Conservation (phyloP, 2,888 invertebrate species). For the Icerya purchasi region DNA sequence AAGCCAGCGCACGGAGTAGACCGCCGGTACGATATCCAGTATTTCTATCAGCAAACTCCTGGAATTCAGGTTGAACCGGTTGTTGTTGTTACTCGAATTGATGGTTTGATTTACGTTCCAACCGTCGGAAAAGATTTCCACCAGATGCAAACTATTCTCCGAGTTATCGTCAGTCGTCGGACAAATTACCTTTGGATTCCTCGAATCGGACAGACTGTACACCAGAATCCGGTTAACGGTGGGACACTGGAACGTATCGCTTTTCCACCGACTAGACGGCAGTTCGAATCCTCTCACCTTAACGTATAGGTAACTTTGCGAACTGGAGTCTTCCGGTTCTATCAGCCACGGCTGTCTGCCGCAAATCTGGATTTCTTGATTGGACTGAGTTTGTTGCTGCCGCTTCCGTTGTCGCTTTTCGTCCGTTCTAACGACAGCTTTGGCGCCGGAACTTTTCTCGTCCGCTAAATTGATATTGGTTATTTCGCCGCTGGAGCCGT, state of each 20-base stretch:
- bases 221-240: conserved; percentile 49
- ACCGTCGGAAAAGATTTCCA: conserved; percentile 50
- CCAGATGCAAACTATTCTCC: conserved; percentile 20
- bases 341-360: conserved; percentile 57
- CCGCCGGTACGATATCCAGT: conserved; percentile 46
- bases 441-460: not conserved
- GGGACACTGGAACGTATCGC: conserved; percentile 29
- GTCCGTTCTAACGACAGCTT: too few relatives aligned
- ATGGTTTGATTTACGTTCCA: too few relatives aligned
- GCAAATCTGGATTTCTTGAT: conserved; percentile 41
- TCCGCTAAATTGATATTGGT: conserved; percentile 21
- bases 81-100: conserved; percentile 20
- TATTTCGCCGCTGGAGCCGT: conserved; percentile 53
- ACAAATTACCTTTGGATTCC: conserved; percentile 40
- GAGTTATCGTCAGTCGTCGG: conserved; percentile 29
- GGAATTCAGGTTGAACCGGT: conserved; percentile 24
- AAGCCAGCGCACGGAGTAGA: conserved; percentile 55
- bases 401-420: conserved; percentile 23
- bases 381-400: not conserved
- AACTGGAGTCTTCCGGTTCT: conserved; percentile 45
- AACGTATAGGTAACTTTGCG: conserved; percentile 42
- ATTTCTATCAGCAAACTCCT: conserved; percentile 54
- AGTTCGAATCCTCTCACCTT: conserved; percentile 44
- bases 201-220: conserved; percentile 44
- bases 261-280: conserved; percentile 15